Conservation (phyloP, 2,113 vertebrate genomes). For the Australoheros scitulus region DNA sequence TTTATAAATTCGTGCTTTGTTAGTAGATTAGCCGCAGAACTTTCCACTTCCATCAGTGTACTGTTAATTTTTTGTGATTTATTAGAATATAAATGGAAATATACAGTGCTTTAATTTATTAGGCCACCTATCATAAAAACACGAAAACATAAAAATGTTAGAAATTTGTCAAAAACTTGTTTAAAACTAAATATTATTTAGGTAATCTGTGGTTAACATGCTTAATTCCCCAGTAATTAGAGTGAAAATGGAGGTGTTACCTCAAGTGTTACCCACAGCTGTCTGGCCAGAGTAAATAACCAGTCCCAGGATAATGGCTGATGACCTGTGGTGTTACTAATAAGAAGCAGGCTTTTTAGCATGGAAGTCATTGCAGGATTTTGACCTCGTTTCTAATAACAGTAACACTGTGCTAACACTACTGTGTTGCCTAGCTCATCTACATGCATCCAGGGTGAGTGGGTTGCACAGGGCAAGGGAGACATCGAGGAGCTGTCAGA, state of each 20-base stretch:
- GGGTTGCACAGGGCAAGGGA: conserved; percentile 42
- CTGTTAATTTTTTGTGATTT: too few species aligned
- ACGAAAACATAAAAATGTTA: too few species aligned
- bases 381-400: conserved; percentile 59
- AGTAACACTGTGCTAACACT: conserved; percentile 23
- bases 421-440: conserved; percentile 53
- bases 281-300: conserved; percentile 34
- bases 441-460: conserved; percentile 57
- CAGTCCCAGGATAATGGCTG: conserved; percentile 33
- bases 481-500: conserved; percentile 60
- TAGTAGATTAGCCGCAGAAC: too few species aligned
- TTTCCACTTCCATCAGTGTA: too few species aligned
- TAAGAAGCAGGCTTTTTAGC: conserved; percentile 62
- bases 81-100: too few species aligned
- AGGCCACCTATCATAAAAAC: too few species aligned
- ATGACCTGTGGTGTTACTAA: conserved; percentile 59
- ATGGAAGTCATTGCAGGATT: conserved; percentile 71
- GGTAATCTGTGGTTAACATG: conserved; percentile 17
- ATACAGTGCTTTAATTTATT: too few species aligned
- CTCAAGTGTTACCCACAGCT: conserved; percentile 8
- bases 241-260: conserved; percentile 18
- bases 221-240: conserved; percentile 49
- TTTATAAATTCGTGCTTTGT: too few species aligned
- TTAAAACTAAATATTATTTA: background rate
- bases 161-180: too few species aligned